A percentile compares a stretch with the other conserved stretches of the same genome.
Evolutionary conservation across 2,113 vertebrate genomes (phyloP).

Genomic region (Charadrius vociferus): DNA sequence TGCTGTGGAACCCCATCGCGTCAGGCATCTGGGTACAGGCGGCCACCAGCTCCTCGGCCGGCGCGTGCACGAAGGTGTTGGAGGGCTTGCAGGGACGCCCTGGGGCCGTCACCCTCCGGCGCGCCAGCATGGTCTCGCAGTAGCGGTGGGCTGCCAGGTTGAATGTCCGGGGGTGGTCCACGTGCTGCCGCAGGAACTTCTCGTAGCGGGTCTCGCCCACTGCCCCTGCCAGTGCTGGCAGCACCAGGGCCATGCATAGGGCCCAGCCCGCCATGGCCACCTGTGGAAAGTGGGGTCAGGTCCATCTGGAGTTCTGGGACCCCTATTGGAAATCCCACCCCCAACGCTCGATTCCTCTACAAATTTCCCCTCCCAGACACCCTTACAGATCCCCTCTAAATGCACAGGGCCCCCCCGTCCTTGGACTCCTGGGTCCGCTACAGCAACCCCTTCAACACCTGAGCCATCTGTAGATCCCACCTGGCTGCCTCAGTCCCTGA

Average conservation of each 20-base stretch:
- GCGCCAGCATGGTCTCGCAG: slow-evolving; percentile 33
- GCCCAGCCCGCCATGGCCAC: slow-evolving; percentile 3
- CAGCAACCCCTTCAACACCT: not conserved
- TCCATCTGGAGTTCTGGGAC: not conserved
- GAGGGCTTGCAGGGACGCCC: slow-evolving; percentile 17
- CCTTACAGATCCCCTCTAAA: not conserved
- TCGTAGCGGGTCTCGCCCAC: not conserved
- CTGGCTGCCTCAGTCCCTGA: too few species aligned
- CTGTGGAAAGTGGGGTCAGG: not conserved
- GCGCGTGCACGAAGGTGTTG: slow-evolving; percentile 24
- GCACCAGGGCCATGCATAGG: not conserved
- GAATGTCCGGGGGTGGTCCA: not conserved
- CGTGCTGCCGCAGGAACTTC: slow-evolving; percentile 54
- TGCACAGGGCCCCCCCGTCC: not conserved
- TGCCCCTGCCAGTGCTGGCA: not conserved
- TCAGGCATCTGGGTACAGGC: not conserved
- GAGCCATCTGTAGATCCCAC: not conserved
- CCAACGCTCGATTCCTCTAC: not conserved
- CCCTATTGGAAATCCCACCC: rapidly evolving
- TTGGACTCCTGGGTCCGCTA: not conserved
- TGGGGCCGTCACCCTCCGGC: not conserved
- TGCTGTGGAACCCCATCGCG: rapidly evolving
- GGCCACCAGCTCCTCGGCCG: rapidly evolving
- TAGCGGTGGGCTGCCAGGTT: not conserved
- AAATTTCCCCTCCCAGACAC: not conserved